Percentiles rank a stretch among this genome's conserved stretches.
These are phyloP conservation scores for Acanthosepion pharaonis DNA, from an alignment of 2,888 invertebrate genomes.

Conservation along the genomic window DNA sequence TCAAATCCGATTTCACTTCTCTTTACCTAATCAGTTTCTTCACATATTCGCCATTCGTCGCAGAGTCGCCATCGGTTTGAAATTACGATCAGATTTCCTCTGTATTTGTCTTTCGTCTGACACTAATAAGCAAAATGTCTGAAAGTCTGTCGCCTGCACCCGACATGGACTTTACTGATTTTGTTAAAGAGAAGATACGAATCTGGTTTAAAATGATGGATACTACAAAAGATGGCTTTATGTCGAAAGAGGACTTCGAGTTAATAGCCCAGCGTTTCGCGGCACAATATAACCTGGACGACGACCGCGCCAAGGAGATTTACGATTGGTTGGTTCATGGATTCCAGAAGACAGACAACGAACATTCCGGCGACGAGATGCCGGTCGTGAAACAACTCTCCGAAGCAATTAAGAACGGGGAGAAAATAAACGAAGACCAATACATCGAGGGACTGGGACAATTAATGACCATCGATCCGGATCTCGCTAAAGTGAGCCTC, in stretches of 20 bases:
- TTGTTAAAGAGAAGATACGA: slow-evolving; percentile 57
- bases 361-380: slow-evolving; percentile 50
- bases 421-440: slow-evolving; percentile 59
- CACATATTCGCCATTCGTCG: background rate
- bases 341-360: slow-evolving; percentile 54
- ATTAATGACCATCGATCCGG: slow-evolving; percentile 54
- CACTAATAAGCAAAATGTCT: background rate
- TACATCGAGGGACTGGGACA: slow-evolving; percentile 60
- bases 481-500: slow-evolving; percentile 57
- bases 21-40: background rate
- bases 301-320: slow-evolving; percentile 54
- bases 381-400: slow-evolving; percentile 55
- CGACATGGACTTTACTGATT: slow-evolving; percentile 48
- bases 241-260: slow-evolving; percentile 57
- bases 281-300: slow-evolving; percentile 56
- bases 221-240: slow-evolving; percentile 59
- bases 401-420: slow-evolving; percentile 55
- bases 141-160: background rate
- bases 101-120: background rate
- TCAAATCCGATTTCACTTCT: background rate
- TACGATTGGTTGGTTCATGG: slow-evolving; percentile 61
- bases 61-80: background rate
- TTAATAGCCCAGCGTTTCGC: slow-evolving; percentile 59
- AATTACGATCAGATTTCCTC: background rate
- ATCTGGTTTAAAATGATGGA: slow-evolving; percentile 63